Evolutionary conservation across 2,888 invertebrate species (phyloP).

Genomic region (Polietes domitor): DNA sequence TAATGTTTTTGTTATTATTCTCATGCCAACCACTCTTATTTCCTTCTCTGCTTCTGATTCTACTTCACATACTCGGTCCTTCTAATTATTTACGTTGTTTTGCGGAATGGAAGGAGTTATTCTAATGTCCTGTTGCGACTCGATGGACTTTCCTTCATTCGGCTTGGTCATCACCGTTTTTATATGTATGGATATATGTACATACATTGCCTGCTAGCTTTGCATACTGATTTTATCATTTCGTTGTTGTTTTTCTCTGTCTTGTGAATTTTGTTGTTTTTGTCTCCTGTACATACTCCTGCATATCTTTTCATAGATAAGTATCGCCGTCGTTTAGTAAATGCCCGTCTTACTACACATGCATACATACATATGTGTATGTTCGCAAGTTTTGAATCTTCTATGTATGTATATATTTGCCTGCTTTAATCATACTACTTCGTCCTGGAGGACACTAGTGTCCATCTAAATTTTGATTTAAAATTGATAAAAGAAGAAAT

Average conservation of each 20-base stretch:
- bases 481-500: conserved; percentile 62
- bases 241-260: conserved; percentile 61
- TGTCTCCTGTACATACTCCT: conserved; percentile 42
- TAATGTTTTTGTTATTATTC: conserved; percentile 48
- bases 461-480: conserved; percentile 69
- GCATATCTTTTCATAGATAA: conserved; percentile 55
- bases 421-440: conserved; percentile 22
- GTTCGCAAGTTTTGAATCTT: not conserved
- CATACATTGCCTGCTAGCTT: conserved; percentile 69
- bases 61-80: conserved; percentile 37
- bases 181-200: conserved; percentile 68
- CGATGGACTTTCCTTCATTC: conserved; percentile 63
- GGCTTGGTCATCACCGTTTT: conserved; percentile 63
- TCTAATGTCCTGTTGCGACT: conserved; percentile 69
- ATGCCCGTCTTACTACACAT: conserved; percentile 53
- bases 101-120: conserved; percentile 58
- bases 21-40: conserved; percentile 6
- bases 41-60: not conserved
- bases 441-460: conserved; percentile 63
- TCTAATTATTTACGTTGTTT: conserved; percentile 54
- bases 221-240: conserved; percentile 69
- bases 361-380: conserved; percentile 42
- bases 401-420: conserved; percentile 21
- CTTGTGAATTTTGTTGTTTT: conserved; percentile 48
- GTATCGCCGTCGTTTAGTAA: conserved; percentile 56